phyloP scores from a whole-genome alignment of 2,888 invertebrate species.

The Urechis unicinctus region DNA sequence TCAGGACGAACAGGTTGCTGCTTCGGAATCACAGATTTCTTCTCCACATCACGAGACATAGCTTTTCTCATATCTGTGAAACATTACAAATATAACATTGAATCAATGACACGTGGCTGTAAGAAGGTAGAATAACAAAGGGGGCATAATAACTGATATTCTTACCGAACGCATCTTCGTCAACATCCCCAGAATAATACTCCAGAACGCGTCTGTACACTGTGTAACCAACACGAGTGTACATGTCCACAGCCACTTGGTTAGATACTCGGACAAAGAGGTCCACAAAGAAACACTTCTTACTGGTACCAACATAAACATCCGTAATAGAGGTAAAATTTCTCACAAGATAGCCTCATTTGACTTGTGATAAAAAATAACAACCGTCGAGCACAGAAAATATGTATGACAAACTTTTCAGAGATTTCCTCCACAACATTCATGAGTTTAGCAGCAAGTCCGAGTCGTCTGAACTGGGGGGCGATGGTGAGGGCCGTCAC shows the following conservation, averaged over 20 bases:
- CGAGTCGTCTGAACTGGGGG: slow-evolving; percentile 84
- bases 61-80: slow-evolving; percentile 95
- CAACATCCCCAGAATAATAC: slow-evolving; percentile 86
- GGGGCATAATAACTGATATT: too few species aligned
- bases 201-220: slow-evolving; percentile 93
- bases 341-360: too few species aligned
- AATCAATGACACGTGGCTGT: not conserved
- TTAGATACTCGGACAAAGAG: slow-evolving; percentile 97
- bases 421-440: slow-evolving; percentile 90
- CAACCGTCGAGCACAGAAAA: not conserved
- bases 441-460: slow-evolving; percentile 89
- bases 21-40: slow-evolving; percentile 87
- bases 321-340: too few species aligned
- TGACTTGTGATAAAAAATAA: too few species aligned
- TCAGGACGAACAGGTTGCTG: slow-evolving; percentile 91
- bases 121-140: not conserved
- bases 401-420: slow-evolving; percentile 61
- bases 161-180: slow-evolving; percentile 97
- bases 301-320: slow-evolving; percentile 60
- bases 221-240: slow-evolving; percentile 88
- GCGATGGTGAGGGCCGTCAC: slow-evolving; percentile 96
- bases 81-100: not conserved
- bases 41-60: slow-evolving; percentile 81
- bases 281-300: slow-evolving; percentile 94
- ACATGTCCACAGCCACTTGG: slow-evolving; percentile 95